Evolutionary conservation across 2,888 invertebrate genomes (phyloP).

Genomic region (Reticulitermes lucifugus): DNA sequence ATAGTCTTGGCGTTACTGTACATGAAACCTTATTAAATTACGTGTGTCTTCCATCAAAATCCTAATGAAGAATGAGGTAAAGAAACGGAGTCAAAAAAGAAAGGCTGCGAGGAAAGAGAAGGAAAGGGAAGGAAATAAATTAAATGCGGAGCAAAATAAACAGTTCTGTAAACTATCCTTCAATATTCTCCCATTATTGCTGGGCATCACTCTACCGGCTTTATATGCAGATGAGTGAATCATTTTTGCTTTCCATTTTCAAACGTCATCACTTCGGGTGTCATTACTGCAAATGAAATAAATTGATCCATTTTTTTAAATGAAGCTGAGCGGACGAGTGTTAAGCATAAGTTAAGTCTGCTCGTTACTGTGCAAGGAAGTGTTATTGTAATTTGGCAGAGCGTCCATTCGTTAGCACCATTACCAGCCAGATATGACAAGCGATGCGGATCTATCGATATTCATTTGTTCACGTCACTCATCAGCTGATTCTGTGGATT

Average conservation of each 20-base stretch:
- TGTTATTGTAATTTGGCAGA: conserved; percentile 23
- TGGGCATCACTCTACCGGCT: neutral
- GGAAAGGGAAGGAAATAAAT: too few relatives aligned
- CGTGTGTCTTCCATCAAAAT: too few relatives aligned
- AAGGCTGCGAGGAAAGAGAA: too few relatives aligned
- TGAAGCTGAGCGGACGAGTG: conserved; percentile 29
- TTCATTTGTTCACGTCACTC: conserved; percentile 45
- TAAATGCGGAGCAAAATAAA: too few relatives aligned
- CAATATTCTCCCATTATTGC: neutral
- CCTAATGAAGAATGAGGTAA: too few relatives aligned
- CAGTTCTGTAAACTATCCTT: too few relatives aligned
- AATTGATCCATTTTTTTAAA: conserved; percentile 26
- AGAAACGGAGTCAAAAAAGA: too few relatives aligned
- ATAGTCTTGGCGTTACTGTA: too few relatives aligned
- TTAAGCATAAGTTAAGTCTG: conserved; percentile 36
- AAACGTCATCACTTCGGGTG: conserved; percentile 6
- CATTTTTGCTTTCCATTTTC: conserved; percentile 5
- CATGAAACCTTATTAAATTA: too few relatives aligned
- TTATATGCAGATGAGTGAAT: neutral
- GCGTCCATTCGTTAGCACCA: conserved; percentile 12
- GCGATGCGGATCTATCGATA: conserved; percentile 31
- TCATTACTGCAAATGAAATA: conserved; percentile 23
- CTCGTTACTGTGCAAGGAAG: conserved; percentile 22
- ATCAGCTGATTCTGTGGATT: conserved; percentile 6
- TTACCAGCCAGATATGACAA: conserved; percentile 16